Evolutionary conservation across 2,888 invertebrate species (phyloP).

Genomic region (Mongoloraphidia duomilia): DNA sequence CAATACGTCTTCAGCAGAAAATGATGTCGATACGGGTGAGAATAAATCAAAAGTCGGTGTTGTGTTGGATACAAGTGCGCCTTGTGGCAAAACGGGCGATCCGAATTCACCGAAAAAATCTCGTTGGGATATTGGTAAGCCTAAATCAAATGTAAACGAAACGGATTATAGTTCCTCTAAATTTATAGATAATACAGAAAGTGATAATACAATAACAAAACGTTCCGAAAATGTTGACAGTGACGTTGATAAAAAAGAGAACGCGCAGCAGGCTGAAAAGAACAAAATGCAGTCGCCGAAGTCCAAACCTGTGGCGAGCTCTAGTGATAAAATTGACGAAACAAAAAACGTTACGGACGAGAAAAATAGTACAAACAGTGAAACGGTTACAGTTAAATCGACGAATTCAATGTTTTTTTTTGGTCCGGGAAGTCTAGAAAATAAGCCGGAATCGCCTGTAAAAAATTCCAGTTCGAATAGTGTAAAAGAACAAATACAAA

Average conservation of each 20-base stretch:
- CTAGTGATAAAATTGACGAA: slow-evolving; percentile 2
- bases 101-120: slow-evolving; percentile 23
- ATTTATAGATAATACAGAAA: neutral
- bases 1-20: slow-evolving; percentile 14
- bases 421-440: slow-evolving; percentile 31
- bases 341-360: slow-evolving; percentile 1
- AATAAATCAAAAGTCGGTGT: slow-evolving; percentile 19
- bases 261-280: neutral
- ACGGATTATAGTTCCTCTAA: too few species aligned
- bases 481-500: neutral
- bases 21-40: slow-evolving; percentile 1
- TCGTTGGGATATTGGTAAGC: slow-evolving; percentile 33
- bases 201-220: neutral
- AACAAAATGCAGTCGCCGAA: slow-evolving; percentile 6
- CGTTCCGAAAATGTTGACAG: slow-evolving; percentile 7
- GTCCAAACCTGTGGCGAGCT: slow-evolving; percentile 5
- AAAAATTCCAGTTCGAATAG: too few species aligned
- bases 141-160: slow-evolving; percentile 11
- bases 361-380: neutral
- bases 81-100: slow-evolving; percentile 15
- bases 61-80: slow-evolving; percentile 22
- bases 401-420: slow-evolving; percentile 29
- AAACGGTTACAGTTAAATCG: slow-evolving; percentile 9
- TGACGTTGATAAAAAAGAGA: slow-evolving; percentile 19
- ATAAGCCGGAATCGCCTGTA: slow-evolving; percentile 22